A percentile compares a stretch with the other conserved stretches of the same genome.
phyloP scores from a whole-genome alignment of 2,797 vertebrate genomes.

The Basileuterus tristriatus region DNA sequence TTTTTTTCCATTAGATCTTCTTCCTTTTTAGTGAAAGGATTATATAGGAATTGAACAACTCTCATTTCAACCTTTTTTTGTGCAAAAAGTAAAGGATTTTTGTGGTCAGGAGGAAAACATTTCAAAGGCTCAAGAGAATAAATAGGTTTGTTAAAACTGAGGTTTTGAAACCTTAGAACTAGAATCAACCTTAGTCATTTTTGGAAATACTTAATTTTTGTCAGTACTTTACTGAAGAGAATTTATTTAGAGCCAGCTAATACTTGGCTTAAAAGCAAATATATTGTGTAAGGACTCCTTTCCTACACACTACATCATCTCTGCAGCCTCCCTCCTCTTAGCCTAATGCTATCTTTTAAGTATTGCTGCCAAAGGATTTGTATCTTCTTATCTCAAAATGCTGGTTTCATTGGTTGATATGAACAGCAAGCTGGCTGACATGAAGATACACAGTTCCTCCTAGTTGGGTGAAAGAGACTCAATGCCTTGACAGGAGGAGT shows the following conservation, averaged over 20 bases:
- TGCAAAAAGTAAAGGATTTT: not conserved
- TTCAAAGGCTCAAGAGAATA: not conserved
- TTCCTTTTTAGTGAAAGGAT: not conserved
- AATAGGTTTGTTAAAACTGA: not conserved
- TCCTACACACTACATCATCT: not conserved
- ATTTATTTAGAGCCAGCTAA: not conserved
- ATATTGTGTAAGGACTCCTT: not conserved
- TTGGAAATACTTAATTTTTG: not conserved
- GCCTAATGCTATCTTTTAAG: not conserved
- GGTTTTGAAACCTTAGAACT: not conserved
- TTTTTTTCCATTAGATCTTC: not conserved
- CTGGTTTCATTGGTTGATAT: not conserved
- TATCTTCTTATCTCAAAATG: not conserved
- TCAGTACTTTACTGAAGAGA: not conserved
- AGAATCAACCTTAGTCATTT: not conserved
- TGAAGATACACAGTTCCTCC: rapidly evolving
- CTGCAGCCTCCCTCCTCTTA: not conserved
- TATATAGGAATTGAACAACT: not conserved
- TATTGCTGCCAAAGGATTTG: not conserved
- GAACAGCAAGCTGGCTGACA: not conserved
- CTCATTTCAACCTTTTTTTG: not conserved
- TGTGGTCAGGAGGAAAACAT: not conserved
- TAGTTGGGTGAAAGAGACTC: not conserved
- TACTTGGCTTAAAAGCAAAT: not conserved
- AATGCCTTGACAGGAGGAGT: not conserved